Base-by-base conservation (phyloP, 2,113 vertebrate species). In the Notechis scutatus region DNA sequence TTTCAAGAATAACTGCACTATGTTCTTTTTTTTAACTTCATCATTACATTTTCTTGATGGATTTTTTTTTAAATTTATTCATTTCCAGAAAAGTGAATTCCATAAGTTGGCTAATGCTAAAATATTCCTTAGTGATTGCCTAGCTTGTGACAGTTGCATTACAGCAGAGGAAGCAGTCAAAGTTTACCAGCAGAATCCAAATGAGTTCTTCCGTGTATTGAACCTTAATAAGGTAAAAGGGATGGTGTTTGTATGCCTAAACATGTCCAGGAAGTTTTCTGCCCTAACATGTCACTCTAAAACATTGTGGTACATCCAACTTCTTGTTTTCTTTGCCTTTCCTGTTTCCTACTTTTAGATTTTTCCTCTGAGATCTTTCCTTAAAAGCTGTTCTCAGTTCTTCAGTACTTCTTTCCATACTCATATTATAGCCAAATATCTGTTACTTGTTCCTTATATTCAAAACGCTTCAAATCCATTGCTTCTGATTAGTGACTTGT, bases 111-210 rank as follows among this genome's bases (percentile, higher is more conserved):
- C 97, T 90, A 96, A 97, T 89, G 98, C 98, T 95, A 97, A 97
- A 95, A 94, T 99, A 96, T 96, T 99, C 95, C 97, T 99, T 95
- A 99, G 99, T 0, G 98, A 99, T 56, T 99, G 99, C 96, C 96
- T 99, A 96, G 98, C 99, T 0, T 99, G 99, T 94, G 98, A 99
- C 1, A 99, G 97, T 87, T 99, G 99, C 47, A 95, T 99, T 90
- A 99, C 99, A 0, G 96, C 98, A 0, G 98, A 98, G 57, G 99
- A 99, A 96, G 98, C 97, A 87, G 95, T 96, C 93, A 98, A 97
- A 96, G 98, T 99, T 95, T 98, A 98, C 91, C 98, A 98, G 11
- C 99, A 99, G 97, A 99, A 97, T 61, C 97, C 99, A 96, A 97
- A 98, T 92, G 98, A 98, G 42, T 96, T 99, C 95, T 97, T 98